A percentile compares a stretch with the other conserved stretches of the same genome.
These are phyloP conservation scores for Dioctria rufipes DNA, from an alignment of 2,888 invertebrate genomes.

Conservation along the genomic window DNA sequence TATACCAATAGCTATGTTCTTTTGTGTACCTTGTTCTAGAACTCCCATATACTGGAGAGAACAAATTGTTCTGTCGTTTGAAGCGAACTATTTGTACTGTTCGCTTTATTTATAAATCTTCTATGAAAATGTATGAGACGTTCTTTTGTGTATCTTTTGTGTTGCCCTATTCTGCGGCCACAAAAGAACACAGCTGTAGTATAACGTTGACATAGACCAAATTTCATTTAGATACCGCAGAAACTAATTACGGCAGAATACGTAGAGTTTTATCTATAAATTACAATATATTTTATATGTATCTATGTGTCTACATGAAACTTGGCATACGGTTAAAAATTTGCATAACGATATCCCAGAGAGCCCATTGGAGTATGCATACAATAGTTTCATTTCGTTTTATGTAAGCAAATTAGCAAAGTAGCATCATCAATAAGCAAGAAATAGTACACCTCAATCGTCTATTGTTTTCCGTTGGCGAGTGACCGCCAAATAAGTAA, in stretches of 20 bases:
- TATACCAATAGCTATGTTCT: no score
- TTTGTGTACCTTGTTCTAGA: no score
- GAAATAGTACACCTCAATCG: constrained; percentile 43
- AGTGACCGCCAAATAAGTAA: constrained; percentile 44
- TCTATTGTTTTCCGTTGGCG: constrained; percentile 28
- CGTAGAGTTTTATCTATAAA: not conserved
- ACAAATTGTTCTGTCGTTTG: no score
- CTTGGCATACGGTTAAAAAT: constrained; percentile 22
- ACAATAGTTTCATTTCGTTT: constrained; percentile 43
- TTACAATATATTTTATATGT: not conserved
- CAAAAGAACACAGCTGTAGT: no score
- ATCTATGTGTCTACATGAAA: not conserved
- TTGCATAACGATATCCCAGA: constrained; percentile 34
- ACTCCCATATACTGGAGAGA: no score
- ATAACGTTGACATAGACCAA: not conserved
- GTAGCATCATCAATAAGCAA: constrained; percentile 42
- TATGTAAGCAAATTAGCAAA: constrained; percentile 49
- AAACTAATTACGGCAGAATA: not conserved
- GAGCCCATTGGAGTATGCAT: constrained; percentile 33
- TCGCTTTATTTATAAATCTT: no score
- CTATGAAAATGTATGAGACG: no score
- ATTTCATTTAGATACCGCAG: not conserved
- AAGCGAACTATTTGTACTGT: no score
- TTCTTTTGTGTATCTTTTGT: no score
- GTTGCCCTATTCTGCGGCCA: no score